These are phyloP conservation scores for Anniella stebbinsi DNA, from an alignment of 2,797 vertebrate genomes.

Conservation along the genomic window DNA sequence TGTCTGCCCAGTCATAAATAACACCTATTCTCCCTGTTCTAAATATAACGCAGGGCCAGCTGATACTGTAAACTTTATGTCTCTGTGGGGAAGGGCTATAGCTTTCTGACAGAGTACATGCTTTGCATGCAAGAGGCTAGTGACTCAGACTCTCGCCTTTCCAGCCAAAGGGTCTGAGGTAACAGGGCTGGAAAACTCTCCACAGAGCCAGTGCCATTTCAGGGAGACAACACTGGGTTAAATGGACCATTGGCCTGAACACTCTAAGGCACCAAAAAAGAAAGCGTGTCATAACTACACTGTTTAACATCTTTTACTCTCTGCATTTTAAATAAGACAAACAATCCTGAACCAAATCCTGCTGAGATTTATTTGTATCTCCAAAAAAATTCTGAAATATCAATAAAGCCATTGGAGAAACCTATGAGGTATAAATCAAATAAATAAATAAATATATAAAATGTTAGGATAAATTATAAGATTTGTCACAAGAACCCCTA, in stretches of 20 bases:
- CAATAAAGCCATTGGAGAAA: too few relatives aligned
- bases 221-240: not conserved
- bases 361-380: not conserved
- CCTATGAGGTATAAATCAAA: too few relatives aligned
- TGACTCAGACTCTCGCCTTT: conserved; percentile 31
- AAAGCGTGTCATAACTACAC: not conserved
- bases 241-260: not conserved
- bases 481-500: too few relatives aligned
- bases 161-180: not conserved
- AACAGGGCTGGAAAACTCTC: not conserved
- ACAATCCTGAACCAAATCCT: not conserved
- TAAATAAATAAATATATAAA: too few relatives aligned
- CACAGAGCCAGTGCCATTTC: not conserved
- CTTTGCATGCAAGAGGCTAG: not conserved
- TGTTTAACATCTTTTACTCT: not conserved
- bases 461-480: too few relatives aligned
- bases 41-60: conserved; percentile 30
- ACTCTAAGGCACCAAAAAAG: not conserved
- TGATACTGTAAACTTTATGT: conserved; percentile 37
- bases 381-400: not conserved
- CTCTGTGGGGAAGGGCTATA: not conserved
- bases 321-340: not conserved
- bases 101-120: conserved; percentile 3
- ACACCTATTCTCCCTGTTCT: conserved; percentile 17
- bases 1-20: conserved; percentile 18